A percentile compares a stretch with the other conserved stretches of the same genome.
phyloP scores from a whole-genome alignment of 2,888 invertebrate species.

The Iselma pallidipennis region DNA sequence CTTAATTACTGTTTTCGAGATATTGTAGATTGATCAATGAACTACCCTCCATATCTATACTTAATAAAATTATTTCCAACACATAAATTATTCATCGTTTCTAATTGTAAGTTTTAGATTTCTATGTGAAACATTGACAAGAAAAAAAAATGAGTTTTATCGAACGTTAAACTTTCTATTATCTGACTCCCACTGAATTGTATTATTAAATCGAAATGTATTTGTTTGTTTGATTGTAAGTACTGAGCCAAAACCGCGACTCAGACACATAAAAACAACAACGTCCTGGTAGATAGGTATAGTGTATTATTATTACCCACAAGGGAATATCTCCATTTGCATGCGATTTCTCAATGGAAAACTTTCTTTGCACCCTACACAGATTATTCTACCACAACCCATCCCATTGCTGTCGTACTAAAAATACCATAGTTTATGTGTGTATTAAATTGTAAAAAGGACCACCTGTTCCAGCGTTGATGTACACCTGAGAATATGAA shows the following conservation, averaged over 20 bases:
- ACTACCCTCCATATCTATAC: too few species aligned
- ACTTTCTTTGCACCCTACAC: conserved; percentile 7
- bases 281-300: conserved; percentile 1
- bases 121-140: too few species aligned
- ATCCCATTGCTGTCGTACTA: too few species aligned
- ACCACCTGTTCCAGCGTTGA: not conserved
- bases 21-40: too few species aligned
- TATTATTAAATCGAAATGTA: not conserved
- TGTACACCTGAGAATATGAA: not conserved
- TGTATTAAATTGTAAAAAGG: not conserved
- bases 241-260: conserved; percentile 1
- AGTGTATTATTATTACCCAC: conserved; percentile 14
- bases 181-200: too few species aligned
- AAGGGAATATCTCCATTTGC: conserved; percentile 21
- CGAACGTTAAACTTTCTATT: too few species aligned
- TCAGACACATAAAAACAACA: conserved; percentile 20
- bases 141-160: too few species aligned
- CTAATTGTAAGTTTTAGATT: too few species aligned
- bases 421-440: not conserved
- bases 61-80: too few species aligned
- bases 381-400: too few species aligned
- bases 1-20: too few species aligned
- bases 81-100: too few species aligned
- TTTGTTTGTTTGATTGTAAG: not conserved
- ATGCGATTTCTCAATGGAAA: conserved; percentile 22